Evolutionary conservation across 2,888 invertebrate species (phyloP), one percentile per base, ranked within the genome.

Genomic region (Cheilosia pagana): DNA sequence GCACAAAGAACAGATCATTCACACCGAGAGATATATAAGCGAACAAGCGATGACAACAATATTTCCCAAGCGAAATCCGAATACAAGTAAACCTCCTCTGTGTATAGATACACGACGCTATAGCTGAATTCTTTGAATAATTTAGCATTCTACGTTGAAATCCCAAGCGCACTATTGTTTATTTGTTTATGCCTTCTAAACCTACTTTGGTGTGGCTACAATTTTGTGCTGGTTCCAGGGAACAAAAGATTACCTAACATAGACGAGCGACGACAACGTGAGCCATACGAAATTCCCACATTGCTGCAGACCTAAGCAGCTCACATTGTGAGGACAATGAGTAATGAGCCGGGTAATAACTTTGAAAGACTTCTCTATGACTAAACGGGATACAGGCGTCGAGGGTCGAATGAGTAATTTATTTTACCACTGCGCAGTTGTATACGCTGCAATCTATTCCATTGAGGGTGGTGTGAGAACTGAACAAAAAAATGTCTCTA

Each of bases 211-310:
- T 63, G 48, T 63, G 25, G 41, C 41, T 67, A 75, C 60, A 70
- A 60, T 77, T 77, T 53, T 60, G 67, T 77, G 55, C 50, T 59
- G 16, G 43, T 72, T 28, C 50, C 63, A 65, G 68, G 76, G 70
- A 85, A 85, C 85, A 85, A 85, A 81, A 85, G 81, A 81, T 76
- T 85, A 85, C 85, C 85, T 62, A 83, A 83, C 74, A 59, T 63
- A 68, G 57, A 19, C 28, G 28, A 31, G 5, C 16, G 31, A 35
- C 19, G 31, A 16, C 31, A 39, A 53, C 71, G 72, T 79, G 65
- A 74, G 79, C 62, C 67, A 67, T 79, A 65, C 59, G 70, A 55
- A 65, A 79, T 83, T 85, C 81, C 70, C 85, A 83, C 79, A 79
- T 72, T 52, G 62, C 62, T 52, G 41, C 25, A n/a, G 45, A 41